Percentiles rank a stretch among this genome's conserved stretches.
These are phyloP conservation scores for Chymomyza caudatula DNA, from an alignment of 2,888 invertebrate genomes.

Conservation along the genomic window DNA sequence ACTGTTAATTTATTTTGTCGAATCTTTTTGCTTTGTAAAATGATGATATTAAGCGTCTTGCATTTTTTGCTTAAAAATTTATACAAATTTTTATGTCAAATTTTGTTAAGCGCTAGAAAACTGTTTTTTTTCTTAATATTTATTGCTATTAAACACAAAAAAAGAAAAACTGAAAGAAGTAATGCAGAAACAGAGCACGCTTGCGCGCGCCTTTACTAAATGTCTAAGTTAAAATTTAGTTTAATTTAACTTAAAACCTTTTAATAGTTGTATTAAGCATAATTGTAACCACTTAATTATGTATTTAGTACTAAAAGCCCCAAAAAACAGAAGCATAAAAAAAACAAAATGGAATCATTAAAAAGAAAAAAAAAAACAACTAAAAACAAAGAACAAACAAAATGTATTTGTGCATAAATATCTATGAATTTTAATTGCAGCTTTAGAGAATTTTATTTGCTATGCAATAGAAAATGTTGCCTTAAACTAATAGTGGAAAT, in stretches of 20 bases:
- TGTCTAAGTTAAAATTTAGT: conserved; percentile 62
- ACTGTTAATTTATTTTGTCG: conserved; percentile 27
- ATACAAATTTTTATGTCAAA: conserved; percentile 21
- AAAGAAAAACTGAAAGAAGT: conserved; percentile 17
- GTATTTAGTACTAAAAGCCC: conserved; percentile 57
- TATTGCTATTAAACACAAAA: conserved; percentile 24
- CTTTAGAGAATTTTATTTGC: conserved; percentile 31
- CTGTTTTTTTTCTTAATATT: conserved; percentile 35
- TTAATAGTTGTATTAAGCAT: conserved; percentile 59
- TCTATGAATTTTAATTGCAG: conserved; percentile 23
- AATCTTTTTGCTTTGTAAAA: conserved; percentile 41
- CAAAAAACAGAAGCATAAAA: conserved; percentile 39
- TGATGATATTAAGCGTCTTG: conserved; percentile 52
- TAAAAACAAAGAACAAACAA: conserved; percentile 34
- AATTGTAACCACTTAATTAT: conserved; percentile 57
- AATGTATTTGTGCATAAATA: conserved; percentile 6
- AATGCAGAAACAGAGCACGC: conserved; percentile 42
- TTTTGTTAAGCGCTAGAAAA: conserved; percentile 10
- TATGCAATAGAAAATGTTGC: conserved; percentile 17
- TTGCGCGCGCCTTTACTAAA: conserved; percentile 57
- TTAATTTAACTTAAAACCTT: conserved; percentile 58
- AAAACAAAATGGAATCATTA: conserved; percentile 22
- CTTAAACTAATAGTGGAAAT: conserved; percentile 25
- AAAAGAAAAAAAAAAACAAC: conserved; percentile 33
- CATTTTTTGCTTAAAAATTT: conserved; percentile 19